Percentiles rank a stretch among this genome's conserved stretches.
These are phyloP conservation scores for Anticlea derivata DNA, from an alignment of 2,888 invertebrate genomes.

Conservation along the genomic window DNA sequence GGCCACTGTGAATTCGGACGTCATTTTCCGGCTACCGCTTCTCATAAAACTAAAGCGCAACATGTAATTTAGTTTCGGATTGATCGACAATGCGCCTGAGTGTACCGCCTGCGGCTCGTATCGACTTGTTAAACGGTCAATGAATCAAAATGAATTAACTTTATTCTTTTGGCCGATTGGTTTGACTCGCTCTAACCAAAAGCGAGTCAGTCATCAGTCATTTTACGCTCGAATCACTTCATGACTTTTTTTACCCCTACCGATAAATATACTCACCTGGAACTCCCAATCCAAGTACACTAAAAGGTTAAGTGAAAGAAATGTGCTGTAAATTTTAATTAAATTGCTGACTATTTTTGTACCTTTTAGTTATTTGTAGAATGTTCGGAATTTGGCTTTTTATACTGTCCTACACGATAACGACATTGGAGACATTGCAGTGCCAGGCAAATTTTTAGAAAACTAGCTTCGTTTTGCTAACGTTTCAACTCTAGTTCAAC, in stretches of 20 bases:
- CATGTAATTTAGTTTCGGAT: constrained; percentile 22
- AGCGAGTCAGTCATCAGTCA: neutral
- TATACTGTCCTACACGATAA: neutral
- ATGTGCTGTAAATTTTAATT: constrained; percentile 14
- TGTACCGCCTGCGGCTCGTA: constrained; percentile 10
- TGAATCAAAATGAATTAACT: constrained; percentile 16
- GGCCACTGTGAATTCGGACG: no score
- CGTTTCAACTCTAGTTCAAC: no score
- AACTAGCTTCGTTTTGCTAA: no score
- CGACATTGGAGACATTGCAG: neutral
- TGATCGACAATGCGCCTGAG: constrained; percentile 17
- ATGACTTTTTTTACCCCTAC: neutral
- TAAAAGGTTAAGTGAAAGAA: constrained; percentile 23
- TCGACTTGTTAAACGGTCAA: constrained; percentile 20
- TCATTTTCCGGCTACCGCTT: neutral
- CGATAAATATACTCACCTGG: constrained; percentile 3
- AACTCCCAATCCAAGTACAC: constrained; percentile 7
- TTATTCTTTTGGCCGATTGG: constrained; percentile 16
- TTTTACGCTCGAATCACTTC: neutral
- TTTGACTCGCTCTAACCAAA: neutral
- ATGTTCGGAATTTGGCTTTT: neutral
- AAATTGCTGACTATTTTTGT: constrained; percentile 7
- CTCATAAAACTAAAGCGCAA: neutral
- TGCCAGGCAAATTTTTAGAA: no score
- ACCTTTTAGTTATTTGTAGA: constrained; percentile 29